These are phyloP conservation scores for Dicranocentrus wangi DNA, from an alignment of 2,888 invertebrate genomes.

Conservation along the genomic window DNA sequence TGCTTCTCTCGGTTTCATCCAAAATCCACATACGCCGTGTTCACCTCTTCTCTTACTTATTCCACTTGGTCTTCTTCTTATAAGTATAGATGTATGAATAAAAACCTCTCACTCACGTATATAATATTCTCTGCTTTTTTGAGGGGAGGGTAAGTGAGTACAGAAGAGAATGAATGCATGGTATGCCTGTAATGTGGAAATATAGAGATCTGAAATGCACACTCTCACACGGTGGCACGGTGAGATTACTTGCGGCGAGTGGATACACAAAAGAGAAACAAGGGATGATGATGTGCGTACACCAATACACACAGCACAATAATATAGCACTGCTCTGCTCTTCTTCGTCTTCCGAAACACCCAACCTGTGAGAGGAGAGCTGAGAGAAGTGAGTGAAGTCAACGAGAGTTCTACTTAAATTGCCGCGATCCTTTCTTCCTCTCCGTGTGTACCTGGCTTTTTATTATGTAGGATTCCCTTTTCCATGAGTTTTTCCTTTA, in stretches of 20 bases:
- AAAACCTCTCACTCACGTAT: too few relatives aligned
- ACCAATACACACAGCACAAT: slow-evolving; percentile 16
- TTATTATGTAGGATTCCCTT: not conserved
- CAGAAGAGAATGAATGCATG: too few relatives aligned
- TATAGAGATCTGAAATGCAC: not conserved
- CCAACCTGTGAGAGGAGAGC: not conserved
- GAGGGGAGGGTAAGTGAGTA: too few relatives aligned
- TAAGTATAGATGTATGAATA: too few relatives aligned
- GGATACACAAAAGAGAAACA: slow-evolving; percentile 50
- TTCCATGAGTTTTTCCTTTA: not conserved
- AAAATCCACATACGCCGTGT: not conserved
- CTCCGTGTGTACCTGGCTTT: not conserved
- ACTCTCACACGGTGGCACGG: slow-evolving; percentile 43
- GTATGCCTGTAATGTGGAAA: not conserved
- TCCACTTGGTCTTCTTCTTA: too few relatives aligned
- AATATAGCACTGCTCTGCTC: slow-evolving; percentile 13
- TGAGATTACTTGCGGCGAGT: slow-evolving; percentile 52
- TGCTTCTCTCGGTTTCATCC: too few relatives aligned
- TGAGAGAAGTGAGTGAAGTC: slow-evolving; percentile 27
- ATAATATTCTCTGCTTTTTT: too few relatives aligned
- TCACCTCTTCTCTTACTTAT: not conserved
- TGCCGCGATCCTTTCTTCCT: not conserved
- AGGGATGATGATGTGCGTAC: slow-evolving; percentile 32
- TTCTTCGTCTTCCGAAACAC: slow-evolving; percentile 18
- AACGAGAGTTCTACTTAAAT: slow-evolving; percentile 20